Base-by-base conservation (phyloP, 2,888 invertebrate genomes). In the Dinocampus coccinellae region DNA sequence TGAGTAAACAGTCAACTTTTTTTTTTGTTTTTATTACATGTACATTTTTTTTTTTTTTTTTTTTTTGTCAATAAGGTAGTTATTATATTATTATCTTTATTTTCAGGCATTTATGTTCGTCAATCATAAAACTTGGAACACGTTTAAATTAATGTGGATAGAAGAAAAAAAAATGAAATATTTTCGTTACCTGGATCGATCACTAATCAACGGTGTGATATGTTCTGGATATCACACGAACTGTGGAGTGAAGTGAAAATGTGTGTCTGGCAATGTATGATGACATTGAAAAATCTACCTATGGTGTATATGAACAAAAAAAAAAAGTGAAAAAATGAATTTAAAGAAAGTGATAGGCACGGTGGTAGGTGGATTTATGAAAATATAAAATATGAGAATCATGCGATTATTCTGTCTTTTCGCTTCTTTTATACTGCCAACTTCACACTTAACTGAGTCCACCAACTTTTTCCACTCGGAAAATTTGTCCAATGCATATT, bases 221-320 rank as follows among this genome's bases (percentile, higher is more conserved):
- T 47, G 47, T 47, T n/a, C 4, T 7, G 16, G 16, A 47, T 20
- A 47, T 16, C 16, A 47, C 22, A 55, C 26, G 9, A 34, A 33
- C 16, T 60, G n/a, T 42, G 36, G 10, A 11, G 39, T 10, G 7
- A 22, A 22, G 24, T 36, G 4, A 20, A 26, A 34, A 22, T 62
- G 39, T 36, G 22, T 26, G n/a, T 55, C 55, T 26, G 13, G 55
- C 55, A 69, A 60, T 26, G 47, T 47, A 39, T 39, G 69, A 60
- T 33, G 67, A 64, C 72, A 73, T 73, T 75, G 73, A 75, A 73
- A 75, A 75, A 75, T 72, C 64, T 70, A 16, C 64, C 66, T 53
- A 24, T 34, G 29, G 47, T 61, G 66, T 64, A 60, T 61, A n/a
- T 47, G 61, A 53, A n/a, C 26, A 58, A 57, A 72, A 70, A 76